Evolutionary conservation across 2,113 vertebrate species (phyloP).

Genomic region (Blennius ocellaris): DNA sequence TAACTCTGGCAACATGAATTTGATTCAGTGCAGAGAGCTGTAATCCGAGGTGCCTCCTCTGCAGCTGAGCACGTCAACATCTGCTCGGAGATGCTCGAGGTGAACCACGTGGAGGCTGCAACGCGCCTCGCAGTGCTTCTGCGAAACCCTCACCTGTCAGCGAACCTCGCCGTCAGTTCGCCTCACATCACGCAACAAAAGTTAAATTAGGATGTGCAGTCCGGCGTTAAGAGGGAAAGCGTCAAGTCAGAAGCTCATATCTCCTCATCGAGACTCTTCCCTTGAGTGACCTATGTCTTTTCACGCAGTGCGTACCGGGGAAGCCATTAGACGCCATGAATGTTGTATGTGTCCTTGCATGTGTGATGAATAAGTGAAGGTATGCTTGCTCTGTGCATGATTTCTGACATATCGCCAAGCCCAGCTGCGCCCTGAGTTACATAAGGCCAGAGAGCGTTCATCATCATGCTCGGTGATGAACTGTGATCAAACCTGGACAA

Average conservation of each 20-base stretch:
- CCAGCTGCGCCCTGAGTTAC: slow-evolving; percentile 60
- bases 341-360: slow-evolving; percentile 40
- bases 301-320: slow-evolving; percentile 24
- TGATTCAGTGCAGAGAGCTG: neutral
- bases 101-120: neutral
- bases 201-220: neutral
- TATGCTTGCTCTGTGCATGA: slow-evolving; percentile 30
- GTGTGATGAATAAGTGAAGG: slow-evolving; percentile 69
- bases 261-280: slow-evolving; percentile 5
- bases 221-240: neutral
- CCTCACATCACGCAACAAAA: no score
- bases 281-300: slow-evolving; percentile 28
- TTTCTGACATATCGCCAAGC: slow-evolving; percentile 23
- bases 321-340: slow-evolving; percentile 64
- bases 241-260: no score
- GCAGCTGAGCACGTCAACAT: neutral
- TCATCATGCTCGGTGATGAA: neutral
- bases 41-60: slow-evolving; percentile 1
- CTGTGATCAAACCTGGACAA: no score
- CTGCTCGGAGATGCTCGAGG: neutral
- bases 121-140: neutral
- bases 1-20: neutral
- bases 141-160: no score
- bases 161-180: no score
- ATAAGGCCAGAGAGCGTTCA: slow-evolving; percentile 44